Conservation (phyloP, 23 tunicate species). For the Trididemnum miniatum region DNA sequence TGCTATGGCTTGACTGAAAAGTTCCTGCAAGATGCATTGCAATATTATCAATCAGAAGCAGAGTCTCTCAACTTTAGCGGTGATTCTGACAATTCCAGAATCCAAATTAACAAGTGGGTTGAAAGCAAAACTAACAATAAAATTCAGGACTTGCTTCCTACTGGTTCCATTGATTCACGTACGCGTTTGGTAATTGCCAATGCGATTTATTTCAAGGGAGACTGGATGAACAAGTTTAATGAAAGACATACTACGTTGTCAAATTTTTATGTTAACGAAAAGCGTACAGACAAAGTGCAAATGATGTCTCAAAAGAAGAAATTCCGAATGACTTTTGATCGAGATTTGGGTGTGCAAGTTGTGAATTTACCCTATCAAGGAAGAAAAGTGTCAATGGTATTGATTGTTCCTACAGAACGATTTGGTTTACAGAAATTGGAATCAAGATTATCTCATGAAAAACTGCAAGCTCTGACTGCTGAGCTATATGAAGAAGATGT, state of each 20-base stretch:
- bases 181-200: conserved; percentile 63
- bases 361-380: conserved; percentile 70
- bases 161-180: conserved; percentile 33
- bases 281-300: conserved; percentile 30
- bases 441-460: conserved; percentile 16
- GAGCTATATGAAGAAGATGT: conserved; percentile 28
- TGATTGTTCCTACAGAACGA: conserved; percentile 57
- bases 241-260: neutral
- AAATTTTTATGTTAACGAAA: conserved; percentile 40
- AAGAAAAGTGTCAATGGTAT: conserved; percentile 43
- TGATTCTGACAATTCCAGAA: conserved; percentile 50
- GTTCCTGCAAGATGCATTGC: conserved; percentile 17
- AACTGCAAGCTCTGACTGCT: conserved; percentile 1
- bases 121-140: conserved; percentile 49
- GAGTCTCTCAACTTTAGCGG: conserved; percentile 18
- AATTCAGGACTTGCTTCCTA: conserved; percentile 66
- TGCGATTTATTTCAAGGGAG: conserved; percentile 88
- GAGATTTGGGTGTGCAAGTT: conserved; percentile 41
- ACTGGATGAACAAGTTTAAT: conserved; percentile 66
- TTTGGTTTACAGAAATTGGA: conserved; percentile 50
- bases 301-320: conserved; percentile 60
- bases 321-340: conserved; percentile 24
- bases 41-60: conserved; percentile 11
- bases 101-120: conserved; percentile 61
- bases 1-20: conserved; percentile 12